Evolutionary conservation across 2,797 vertebrate species (phyloP), one percentile per base, ranked within the genome.

Genomic region (Malurus splendens): DNA sequence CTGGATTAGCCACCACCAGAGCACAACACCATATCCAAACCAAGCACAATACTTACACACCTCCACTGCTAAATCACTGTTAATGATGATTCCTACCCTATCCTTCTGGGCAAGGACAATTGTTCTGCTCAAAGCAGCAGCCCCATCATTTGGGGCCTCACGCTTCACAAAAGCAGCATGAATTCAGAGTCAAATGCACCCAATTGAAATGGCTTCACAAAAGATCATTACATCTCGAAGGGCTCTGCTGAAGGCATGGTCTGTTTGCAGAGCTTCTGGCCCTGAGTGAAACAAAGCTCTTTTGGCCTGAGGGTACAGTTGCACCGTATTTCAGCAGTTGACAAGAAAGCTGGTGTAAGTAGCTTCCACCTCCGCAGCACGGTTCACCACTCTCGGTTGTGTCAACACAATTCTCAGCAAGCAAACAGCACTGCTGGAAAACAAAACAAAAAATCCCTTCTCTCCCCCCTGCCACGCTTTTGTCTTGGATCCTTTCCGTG

Each of bases 321-420:
- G 73, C 41, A 14, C 87, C 70, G 61, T 54, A 44, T 64, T 89
- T 80, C 30, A 4, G 75, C 9, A 36, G 3, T 1, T 56, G 54
- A 87, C 68, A 87, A 91, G 68, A 93, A 87, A 77, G 82, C 36
- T 4, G 2, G 77, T 39, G 27, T 65, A 89, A 94, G 86, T 55
- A 89, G 62, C 80, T 90, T 56, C 85, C 82, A 93, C 82, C 89
- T 90, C 86, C 30, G 1, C 71, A 89, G 22, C 87, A 93, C 0
- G 27, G 87, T 79, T 89, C 91, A 89, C 89, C 82, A 87, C 91
- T 87, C 89, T 89, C 0, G 1, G 71, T 60, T 90, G 91, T 83
- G 85, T 86, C 94, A 94, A 94, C 73, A 90, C 85, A 81, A 78
- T 86, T 75, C 82, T 50, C 89, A 59, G 82, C 20, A 9, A 76